Evolutionary conservation across 2,888 invertebrate species (phyloP).

Genomic region (Cantharis lateralis): DNA sequence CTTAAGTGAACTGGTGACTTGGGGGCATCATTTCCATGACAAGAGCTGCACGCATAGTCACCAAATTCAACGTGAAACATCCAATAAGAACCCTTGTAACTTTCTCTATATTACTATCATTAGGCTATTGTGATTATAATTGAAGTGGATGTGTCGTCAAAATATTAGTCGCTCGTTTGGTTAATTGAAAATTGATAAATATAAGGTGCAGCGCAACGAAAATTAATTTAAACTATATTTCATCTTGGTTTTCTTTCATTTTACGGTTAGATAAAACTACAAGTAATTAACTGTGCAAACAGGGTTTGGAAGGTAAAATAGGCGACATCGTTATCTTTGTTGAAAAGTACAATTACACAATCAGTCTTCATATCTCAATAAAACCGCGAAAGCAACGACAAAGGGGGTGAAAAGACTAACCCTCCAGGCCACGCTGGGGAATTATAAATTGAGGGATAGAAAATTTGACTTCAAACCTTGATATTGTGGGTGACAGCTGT

Average conservation of each 20-base stretch:
- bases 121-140: slow-evolving; percentile 40
- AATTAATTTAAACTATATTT: not conserved
- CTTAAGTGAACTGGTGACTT: slow-evolving; percentile 48
- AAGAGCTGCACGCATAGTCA: slow-evolving; percentile 52
- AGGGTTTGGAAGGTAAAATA: slow-evolving; percentile 5
- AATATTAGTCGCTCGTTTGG: slow-evolving; percentile 12
- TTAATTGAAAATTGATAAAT: not conserved
- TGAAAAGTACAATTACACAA: slow-evolving; percentile 51
- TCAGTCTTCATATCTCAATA: slow-evolving; percentile 49
- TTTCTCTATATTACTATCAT: slow-evolving; percentile 41
- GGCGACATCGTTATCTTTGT: slow-evolving; percentile 25
- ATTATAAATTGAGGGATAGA: slow-evolving; percentile 54
- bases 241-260: not conserved
- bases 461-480: slow-evolving; percentile 56
- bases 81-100: slow-evolving; percentile 44
- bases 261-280: not conserved
- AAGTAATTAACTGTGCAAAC: not conserved
- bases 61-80: slow-evolving; percentile 52
- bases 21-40: slow-evolving; percentile 65
- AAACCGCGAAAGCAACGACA: slow-evolving; percentile 42
- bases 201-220: not conserved
- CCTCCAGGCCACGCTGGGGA: slow-evolving; percentile 47
- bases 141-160: slow-evolving; percentile 36
- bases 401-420: slow-evolving; percentile 43
- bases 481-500: slow-evolving; percentile 58